Evolutionary conservation across 1,140 invertebrate genomes (phyloP).

Genomic region (Pissodes strobi): DNA sequence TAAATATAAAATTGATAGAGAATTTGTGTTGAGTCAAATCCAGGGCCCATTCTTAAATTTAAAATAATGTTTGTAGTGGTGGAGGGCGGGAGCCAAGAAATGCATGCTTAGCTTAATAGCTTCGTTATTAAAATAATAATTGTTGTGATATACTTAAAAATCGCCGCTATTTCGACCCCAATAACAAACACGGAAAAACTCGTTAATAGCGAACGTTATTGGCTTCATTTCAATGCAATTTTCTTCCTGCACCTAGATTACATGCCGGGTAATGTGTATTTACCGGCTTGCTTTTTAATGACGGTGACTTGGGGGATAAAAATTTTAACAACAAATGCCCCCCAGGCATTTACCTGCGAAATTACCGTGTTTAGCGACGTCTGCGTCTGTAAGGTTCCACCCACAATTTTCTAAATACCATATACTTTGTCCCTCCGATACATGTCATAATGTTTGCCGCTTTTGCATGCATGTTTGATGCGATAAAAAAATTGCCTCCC

Average conservation of each 20-base stretch:
- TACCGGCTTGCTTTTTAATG: not conserved
- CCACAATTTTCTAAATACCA: slow-evolving; percentile 5
- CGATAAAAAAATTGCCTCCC: no score
- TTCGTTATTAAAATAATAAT: no score
- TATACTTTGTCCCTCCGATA: slow-evolving; percentile 1
- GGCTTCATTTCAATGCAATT: slow-evolving; percentile 10
- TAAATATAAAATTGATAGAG: no score
- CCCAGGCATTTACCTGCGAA: not conserved
- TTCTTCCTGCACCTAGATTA: slow-evolving; percentile 7
- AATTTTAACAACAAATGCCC: not conserved
- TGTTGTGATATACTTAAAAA: no score
- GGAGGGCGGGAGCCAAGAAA: slow-evolving; percentile 43
- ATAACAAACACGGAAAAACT: not conserved
- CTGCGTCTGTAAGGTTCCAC: not conserved
- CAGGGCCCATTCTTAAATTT: not conserved
- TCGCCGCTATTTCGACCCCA: no score
- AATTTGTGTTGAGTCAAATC: not conserved
- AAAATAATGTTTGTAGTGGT: slow-evolving; percentile 37
- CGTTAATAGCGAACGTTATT: slow-evolving; percentile 9
- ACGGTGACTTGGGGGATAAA: not conserved
- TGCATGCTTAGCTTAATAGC: no score
- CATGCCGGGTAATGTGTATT: not conserved
- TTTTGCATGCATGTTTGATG: no score
- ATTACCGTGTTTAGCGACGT: slow-evolving; percentile 3
- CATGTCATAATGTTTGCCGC: no score